phyloP scores from a whole-genome alignment of 2,888 invertebrate genomes.

The Thalpophila matura region DNA sequence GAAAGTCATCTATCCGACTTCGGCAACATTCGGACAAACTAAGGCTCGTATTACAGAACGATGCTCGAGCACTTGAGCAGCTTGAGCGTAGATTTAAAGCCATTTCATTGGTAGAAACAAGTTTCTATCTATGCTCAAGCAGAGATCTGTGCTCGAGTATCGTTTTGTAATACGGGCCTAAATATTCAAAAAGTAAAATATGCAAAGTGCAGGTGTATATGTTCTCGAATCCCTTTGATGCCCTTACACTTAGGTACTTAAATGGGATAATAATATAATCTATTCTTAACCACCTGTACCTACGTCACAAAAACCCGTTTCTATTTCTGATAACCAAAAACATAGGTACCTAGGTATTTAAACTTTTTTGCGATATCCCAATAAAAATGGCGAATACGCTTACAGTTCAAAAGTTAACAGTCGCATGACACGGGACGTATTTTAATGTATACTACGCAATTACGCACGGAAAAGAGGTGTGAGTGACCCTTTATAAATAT shows the following conservation, averaged over 20 bases:
- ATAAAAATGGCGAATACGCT: slow-evolving; percentile 3
- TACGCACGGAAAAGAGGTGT: neutral
- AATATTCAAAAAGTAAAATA: neutral
- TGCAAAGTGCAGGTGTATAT: neutral
- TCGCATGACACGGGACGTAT: neutral
- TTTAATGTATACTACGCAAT: too few relatives aligned
- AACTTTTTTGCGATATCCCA: neutral
- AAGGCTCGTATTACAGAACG: too few relatives aligned
- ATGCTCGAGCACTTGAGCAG: too few relatives aligned
- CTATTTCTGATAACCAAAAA: slow-evolving; percentile 1
- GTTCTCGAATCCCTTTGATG: slow-evolving; percentile 9
- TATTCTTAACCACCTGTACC: slow-evolving; percentile 18
- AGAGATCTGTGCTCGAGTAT: too few relatives aligned
- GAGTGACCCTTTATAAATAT: neutral
- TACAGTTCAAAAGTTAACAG: neutral
- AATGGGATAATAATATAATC: slow-evolving; percentile 14
- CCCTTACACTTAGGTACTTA: neutral
- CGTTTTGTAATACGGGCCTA: too few relatives aligned
- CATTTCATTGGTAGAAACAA: too few relatives aligned
- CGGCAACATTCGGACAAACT: neutral
- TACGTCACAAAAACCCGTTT: slow-evolving; percentile 5
- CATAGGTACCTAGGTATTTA: neutral
- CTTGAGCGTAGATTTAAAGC: too few relatives aligned
- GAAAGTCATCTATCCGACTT: neutral
- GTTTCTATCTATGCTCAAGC: too few relatives aligned